These are phyloP conservation scores for Bolborhynchus lineola DNA, from an alignment of 2,113 vertebrate species.

Conservation along the genomic window DNA sequence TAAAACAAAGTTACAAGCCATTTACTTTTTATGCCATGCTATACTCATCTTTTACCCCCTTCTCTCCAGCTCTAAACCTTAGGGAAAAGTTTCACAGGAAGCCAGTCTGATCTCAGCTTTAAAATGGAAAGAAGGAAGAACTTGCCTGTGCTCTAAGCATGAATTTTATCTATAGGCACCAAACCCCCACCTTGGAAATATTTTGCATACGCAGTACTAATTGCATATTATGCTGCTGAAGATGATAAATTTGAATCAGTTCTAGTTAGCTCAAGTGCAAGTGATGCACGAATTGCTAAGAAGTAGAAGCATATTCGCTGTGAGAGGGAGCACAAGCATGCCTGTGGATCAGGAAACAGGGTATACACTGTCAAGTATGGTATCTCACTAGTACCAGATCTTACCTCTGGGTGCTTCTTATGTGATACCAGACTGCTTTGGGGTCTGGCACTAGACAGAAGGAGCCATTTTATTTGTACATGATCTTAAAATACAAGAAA, in stretches of 20 bases:
- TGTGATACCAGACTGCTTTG: background rate
- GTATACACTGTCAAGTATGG: rapidly evolving
- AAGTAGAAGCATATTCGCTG: background rate
- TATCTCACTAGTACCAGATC: background rate
- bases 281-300: background rate
- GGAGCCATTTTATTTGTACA: background rate
- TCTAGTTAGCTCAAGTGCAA: background rate
- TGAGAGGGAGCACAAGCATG: background rate
- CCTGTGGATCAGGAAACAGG: background rate
- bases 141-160: background rate
- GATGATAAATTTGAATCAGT: background rate
- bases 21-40: background rate
- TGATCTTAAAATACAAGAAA: background rate
- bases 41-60: background rate
- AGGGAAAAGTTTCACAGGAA: background rate
- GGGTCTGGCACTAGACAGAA: background rate
- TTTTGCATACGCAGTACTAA: background rate
- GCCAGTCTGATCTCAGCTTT: background rate
- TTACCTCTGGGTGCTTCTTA: background rate
- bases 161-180: background rate
- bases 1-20: background rate
- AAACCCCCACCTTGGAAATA: background rate
- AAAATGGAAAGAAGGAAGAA: background rate
- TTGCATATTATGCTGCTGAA: background rate
- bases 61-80: background rate